These are phyloP conservation scores for Uropsilus gracilis DNA, from an alignment of 2,113 vertebrate species.

Conservation along the genomic window DNA sequence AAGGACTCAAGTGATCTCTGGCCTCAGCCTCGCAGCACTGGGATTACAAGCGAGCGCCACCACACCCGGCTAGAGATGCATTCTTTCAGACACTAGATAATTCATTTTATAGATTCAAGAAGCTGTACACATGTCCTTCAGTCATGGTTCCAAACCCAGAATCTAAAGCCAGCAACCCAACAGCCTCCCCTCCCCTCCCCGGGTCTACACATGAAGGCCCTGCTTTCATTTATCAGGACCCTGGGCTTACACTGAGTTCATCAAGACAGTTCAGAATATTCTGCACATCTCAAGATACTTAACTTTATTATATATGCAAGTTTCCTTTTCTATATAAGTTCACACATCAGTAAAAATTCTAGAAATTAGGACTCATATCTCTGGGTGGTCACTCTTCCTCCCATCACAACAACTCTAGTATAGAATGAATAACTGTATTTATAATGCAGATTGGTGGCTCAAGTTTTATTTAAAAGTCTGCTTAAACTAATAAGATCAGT, in stretches of 20 bases:
- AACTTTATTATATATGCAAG: not conserved
- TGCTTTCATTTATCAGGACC: not conserved
- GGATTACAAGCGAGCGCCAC: no score
- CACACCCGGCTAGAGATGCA: no score
- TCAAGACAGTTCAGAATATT: not conserved
- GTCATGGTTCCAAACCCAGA: no score
- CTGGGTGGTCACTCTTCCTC: not conserved
- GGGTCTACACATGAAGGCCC: not conserved
- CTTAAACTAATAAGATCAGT: conserved; percentile 2
- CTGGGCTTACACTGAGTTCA: not conserved
- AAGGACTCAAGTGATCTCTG: no score
- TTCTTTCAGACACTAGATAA: not conserved
- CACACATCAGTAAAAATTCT: not conserved
- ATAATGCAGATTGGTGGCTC: not conserved
- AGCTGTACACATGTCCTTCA: not conserved
- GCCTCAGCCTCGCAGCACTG: no score
- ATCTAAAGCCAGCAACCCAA: not conserved
- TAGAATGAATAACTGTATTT: not conserved
- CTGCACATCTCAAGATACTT: not conserved
- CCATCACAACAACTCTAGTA: not conserved
- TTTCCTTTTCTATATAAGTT: not conserved
- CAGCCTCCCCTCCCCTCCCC: not conserved
- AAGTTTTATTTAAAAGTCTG: conserved; percentile 17
- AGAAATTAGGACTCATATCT: not conserved
- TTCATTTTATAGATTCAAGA: not conserved